Evolutionary conservation across 2,113 vertebrate genomes (phyloP).

Genomic region (Phalacrocorax pelagicus): DNA sequence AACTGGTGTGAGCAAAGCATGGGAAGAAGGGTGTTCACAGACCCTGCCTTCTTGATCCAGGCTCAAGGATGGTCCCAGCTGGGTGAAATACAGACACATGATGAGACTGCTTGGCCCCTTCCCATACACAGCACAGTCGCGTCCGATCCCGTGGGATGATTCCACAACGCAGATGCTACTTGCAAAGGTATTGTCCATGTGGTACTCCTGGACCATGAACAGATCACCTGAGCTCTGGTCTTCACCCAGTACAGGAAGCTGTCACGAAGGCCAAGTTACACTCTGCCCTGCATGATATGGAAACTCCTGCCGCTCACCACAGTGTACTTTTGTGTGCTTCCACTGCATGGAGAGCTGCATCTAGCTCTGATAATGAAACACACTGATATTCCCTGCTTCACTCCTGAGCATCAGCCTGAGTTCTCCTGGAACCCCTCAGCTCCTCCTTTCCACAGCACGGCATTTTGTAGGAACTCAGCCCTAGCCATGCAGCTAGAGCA

Average conservation of each 20-base stretch:
- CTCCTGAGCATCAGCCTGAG: not conserved
- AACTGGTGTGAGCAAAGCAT: not conserved
- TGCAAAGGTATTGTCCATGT: not conserved
- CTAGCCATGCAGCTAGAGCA: not conserved
- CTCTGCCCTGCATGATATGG: rapidly evolving
- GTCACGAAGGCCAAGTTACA: too few relatives aligned
- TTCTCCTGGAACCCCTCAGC: not conserved
- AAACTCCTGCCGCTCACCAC: not conserved
- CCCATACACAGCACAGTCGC: not conserved
- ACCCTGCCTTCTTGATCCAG: not conserved
- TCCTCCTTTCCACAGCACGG: not conserved
- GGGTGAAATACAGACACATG: not conserved
- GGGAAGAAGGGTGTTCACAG: not conserved
- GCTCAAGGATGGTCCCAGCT: not conserved
- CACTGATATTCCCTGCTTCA: not conserved
- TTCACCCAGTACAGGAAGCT: not conserved
- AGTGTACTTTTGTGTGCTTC: not conserved
- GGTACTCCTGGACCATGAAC: not conserved
- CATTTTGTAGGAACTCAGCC: not conserved
- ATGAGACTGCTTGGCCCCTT: not conserved
- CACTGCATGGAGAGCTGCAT: not conserved
- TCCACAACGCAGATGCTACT: not conserved
- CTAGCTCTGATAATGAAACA: not conserved
- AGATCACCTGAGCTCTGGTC: not conserved
- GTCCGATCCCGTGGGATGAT: not conserved